A percentile compares a stretch with the other conserved stretches of the same genome.
These are phyloP conservation scores for Catharus fuscescens DNA, from an alignment of 2,113 vertebrate genomes.

Conservation along the genomic window DNA sequence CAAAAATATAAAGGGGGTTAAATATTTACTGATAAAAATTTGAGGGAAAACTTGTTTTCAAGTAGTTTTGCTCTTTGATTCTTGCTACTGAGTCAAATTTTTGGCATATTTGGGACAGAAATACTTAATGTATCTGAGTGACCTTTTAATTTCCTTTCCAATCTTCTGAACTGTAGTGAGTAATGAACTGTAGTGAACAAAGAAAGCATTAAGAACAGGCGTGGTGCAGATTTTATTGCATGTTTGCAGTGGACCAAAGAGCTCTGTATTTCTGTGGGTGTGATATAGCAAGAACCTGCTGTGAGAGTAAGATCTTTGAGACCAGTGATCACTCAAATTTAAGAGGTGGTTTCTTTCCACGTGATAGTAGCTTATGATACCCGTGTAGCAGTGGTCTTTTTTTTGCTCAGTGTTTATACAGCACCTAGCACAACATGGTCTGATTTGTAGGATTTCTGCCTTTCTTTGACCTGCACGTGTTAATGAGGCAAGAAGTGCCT, in stretches of 20 bases:
- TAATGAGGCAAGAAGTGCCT: background rate
- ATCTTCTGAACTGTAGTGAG: background rate
- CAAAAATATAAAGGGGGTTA: background rate
- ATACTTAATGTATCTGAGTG: background rate
- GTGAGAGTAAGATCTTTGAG: background rate
- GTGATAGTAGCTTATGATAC: background rate
- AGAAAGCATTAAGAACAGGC: slow-evolving; percentile 13
- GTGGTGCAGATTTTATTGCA: background rate
- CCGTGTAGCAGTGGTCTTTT: background rate
- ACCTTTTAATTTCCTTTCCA: slow-evolving; percentile 41
- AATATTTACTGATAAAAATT: background rate
- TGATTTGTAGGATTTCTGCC: background rate
- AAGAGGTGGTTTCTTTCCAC: background rate
- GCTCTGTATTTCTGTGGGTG: background rate
- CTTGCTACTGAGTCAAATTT: background rate
- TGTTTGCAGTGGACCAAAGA: background rate
- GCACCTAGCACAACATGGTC: background rate
- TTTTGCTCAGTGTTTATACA: background rate
- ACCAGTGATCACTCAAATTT: background rate
- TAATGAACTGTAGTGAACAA: slow-evolving; percentile 23
- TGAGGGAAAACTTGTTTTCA: background rate
- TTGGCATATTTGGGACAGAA: slow-evolving; percentile 7
- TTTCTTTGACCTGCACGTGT: background rate
- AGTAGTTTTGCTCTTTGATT: background rate
- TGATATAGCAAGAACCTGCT: background rate